Conservation (phyloP, 2,888 invertebrate genomes). For the Morpho helenor region DNA sequence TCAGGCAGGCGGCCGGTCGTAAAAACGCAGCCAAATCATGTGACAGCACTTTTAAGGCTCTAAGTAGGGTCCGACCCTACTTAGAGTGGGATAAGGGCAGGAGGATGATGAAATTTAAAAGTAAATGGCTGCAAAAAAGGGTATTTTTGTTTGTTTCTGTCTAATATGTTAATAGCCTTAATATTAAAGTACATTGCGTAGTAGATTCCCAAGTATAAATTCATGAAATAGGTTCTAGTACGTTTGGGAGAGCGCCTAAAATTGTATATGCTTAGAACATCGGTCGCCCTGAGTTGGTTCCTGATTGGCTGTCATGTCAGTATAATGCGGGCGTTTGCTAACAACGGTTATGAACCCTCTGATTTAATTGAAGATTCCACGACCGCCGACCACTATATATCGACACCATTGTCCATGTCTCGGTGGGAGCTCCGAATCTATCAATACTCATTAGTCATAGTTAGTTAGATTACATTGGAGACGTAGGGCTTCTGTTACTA, state of each 20-base stretch:
- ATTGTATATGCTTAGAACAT: slow-evolving; percentile 45
- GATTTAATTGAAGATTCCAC: slow-evolving; percentile 71
- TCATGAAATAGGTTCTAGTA: slow-evolving; percentile 24
- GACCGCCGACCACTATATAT: slow-evolving; percentile 35
- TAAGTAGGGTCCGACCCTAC: too few species aligned
- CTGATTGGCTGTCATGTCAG: slow-evolving; percentile 61
- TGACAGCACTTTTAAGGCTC: too few species aligned
- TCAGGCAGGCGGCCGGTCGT: too few species aligned
- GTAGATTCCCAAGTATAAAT: slow-evolving; percentile 13
- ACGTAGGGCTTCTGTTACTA: slow-evolving; percentile 1
- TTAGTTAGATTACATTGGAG: slow-evolving; percentile 7
- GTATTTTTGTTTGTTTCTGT: background rate
- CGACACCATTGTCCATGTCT: slow-evolving; percentile 38
- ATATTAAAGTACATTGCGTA: slow-evolving; percentile 14
- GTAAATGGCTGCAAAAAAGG: background rate
- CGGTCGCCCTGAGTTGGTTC: slow-evolving; percentile 43
- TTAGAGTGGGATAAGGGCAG: too few species aligned
- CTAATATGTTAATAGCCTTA: slow-evolving; percentile 6
- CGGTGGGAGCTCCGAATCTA: slow-evolving; percentile 29
- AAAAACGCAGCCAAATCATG: too few species aligned
- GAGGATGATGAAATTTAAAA: background rate
- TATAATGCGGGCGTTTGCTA: slow-evolving; percentile 58
- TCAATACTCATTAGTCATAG: slow-evolving; percentile 29
- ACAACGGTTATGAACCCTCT: slow-evolving; percentile 63
- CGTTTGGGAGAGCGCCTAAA: slow-evolving; percentile 40